Conservation (phyloP, 2,113 vertebrate genomes). For the Lampris incognitus region DNA sequence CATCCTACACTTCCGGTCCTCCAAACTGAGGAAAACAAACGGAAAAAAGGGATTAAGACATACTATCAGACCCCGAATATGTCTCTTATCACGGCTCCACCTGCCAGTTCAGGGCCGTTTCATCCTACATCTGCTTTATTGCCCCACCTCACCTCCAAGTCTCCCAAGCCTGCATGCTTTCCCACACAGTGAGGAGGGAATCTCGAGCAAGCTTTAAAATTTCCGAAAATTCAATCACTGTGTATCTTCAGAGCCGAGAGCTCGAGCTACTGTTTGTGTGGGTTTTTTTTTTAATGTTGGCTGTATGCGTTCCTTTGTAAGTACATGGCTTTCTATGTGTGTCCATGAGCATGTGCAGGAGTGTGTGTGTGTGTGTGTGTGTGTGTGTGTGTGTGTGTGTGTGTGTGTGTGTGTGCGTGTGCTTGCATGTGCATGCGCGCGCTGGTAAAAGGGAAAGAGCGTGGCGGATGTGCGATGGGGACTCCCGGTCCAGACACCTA, state of each 20-base stretch:
- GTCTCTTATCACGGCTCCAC: slow-evolving; percentile 46
- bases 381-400: neutral
- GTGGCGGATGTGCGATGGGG: slow-evolving; percentile 54
- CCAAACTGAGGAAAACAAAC: too few species aligned
- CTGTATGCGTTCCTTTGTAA: neutral
- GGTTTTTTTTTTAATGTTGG: neutral
- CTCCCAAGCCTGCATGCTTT: slow-evolving; percentile 14
- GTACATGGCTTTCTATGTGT: slow-evolving; percentile 21
- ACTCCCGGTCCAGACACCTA: slow-evolving; percentile 72
- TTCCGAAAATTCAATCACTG: too few species aligned
- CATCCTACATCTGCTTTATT: slow-evolving; percentile 55
- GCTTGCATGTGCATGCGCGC: slow-evolving; percentile 3
- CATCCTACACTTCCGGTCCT: too few species aligned
- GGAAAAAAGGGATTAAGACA: slow-evolving; percentile 18
- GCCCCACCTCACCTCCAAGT: slow-evolving; percentile 35
- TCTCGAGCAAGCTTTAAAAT: too few species aligned
- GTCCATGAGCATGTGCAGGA: neutral
- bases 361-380: neutral
- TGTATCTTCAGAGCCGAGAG: slow-evolving; percentile 8
- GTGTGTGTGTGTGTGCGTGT: slow-evolving; percentile 8
- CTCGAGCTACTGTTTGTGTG: slow-evolving; percentile 8
- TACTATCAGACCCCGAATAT: slow-evolving; percentile 21
- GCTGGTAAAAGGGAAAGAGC: slow-evolving; percentile 55
- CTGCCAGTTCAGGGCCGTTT: slow-evolving; percentile 38
- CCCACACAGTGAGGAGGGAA: slow-evolving; percentile 18